Percentiles rank a stretch among this genome's conserved stretches.
Evolutionary conservation across 23 tunicate genomes (phyloP).

Genomic region (Styela clava): DNA sequence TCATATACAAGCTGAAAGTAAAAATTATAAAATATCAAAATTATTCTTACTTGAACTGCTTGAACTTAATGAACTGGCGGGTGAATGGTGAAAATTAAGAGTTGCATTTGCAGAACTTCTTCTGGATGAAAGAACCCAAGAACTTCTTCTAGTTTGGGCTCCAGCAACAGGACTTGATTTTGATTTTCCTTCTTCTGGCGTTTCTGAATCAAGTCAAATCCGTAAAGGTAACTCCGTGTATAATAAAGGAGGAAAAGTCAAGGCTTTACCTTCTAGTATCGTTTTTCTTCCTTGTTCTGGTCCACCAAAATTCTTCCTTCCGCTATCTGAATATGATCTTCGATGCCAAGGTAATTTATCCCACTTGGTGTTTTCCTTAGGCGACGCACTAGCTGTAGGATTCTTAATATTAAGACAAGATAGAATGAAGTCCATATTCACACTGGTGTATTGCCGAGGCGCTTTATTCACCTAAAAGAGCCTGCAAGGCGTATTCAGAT

Average conservation of each 20-base stretch:
- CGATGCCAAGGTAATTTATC: constrained; percentile 13
- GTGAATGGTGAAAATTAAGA: neutral
- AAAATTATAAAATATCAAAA: too few species aligned
- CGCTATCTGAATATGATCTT: constrained; percentile 12
- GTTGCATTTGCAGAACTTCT: neutral
- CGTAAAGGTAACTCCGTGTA: too few species aligned
- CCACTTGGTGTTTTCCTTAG: constrained; percentile 5
- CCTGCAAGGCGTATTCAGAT: too few species aligned
- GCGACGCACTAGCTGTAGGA: neutral
- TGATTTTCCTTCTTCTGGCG: neutral
- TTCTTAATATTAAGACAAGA: neutral
- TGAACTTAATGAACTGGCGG: neutral
- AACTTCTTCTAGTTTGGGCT: neutral
- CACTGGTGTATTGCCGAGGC: too few species aligned
- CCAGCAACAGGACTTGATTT: neutral
- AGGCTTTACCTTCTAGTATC: neutral
- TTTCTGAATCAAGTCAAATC: too few species aligned
- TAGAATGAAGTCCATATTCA: neutral
- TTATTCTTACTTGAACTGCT: neutral
- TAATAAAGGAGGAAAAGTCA: too few species aligned
- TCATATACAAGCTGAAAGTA: neutral
- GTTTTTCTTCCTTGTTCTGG: neutral
- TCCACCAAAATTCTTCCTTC: neutral
- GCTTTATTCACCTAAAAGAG: too few species aligned
- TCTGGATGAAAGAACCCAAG: neutral